A percentile compares a stretch with the other conserved stretches of the same genome.
Evolutionary conservation across 2,797 vertebrate genomes (phyloP).

Genomic region (Ceryle rudis): DNA sequence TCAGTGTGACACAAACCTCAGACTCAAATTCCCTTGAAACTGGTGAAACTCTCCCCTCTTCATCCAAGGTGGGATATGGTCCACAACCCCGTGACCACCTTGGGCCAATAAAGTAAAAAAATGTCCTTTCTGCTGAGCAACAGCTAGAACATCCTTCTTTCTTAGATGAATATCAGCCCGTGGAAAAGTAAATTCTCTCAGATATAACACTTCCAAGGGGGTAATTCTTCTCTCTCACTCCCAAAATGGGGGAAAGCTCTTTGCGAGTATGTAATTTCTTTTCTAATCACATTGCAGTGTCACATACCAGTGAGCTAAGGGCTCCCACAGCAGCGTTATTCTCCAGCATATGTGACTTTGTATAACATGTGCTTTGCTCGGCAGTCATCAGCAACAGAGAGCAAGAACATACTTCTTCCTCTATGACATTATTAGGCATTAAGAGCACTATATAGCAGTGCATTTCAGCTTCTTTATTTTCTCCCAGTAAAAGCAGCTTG

Average conservation of each 20-base stretch:
- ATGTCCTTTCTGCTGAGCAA: neutral
- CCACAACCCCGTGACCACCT: neutral
- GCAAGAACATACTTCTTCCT: conserved; percentile 70
- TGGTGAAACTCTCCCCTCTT: neutral
- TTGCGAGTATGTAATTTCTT: conserved; percentile 68
- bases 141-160: conserved; percentile 34
- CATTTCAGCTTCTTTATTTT: conserved; percentile 74
- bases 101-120: neutral
- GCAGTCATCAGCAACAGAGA: conserved; percentile 70
- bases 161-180: conserved; percentile 41
- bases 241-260: conserved; percentile 55
- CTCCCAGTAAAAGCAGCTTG: conserved; percentile 72
- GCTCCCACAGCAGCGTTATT: conserved; percentile 64
- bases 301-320: conserved; percentile 74
- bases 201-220: conserved; percentile 59
- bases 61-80: neutral
- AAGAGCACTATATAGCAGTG: conserved; percentile 65
- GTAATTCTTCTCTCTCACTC: conserved; percentile 57
- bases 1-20: neutral
- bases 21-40: neutral
- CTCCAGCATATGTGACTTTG: conserved; percentile 69
- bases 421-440: conserved; percentile 75
- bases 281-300: conserved; percentile 74
- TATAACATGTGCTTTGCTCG: conserved; percentile 57
- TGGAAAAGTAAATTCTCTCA: conserved; percentile 62